Base-by-base conservation (phyloP, 35 echinoderm and acorn worm genomes). In the Nesometra sesokonis region DNA sequence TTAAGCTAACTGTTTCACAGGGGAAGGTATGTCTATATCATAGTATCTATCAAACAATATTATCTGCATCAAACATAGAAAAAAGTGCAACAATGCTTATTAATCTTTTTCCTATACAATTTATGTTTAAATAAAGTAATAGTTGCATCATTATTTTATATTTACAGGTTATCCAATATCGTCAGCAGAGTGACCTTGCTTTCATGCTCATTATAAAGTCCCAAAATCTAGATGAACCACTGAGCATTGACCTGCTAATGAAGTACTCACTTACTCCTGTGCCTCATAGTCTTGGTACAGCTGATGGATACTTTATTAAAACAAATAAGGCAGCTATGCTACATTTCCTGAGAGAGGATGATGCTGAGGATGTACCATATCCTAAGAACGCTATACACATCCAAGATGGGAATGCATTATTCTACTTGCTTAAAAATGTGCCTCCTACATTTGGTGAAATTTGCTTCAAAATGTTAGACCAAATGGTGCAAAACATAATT, bases 361-460 rank as follows among this genome's bases (percentile, higher is more conserved):
- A 29, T 15, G 7, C 33, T 37, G 77, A 88, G 13, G 11, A 78
- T n/a, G 82, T 85, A 21, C 46, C 31, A 1, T 85, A 85, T 31
- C 82, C 87, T 33, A 43, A 89, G 31, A 78, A 88, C 37, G 32
- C 91, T 21, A 23, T 93, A 11, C 80, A 43, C 80, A 84, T 92
- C 47, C 80, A 92, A 31, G 90, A 92, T 88, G 90, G 90, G 0
- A 89, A 93, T 89, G 91, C 91, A 82, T 40, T 93, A 36, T 93
- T 93, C 83, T 77, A 93, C 36, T 29, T 76, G 29, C 91, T 93
- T 29, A 67, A 23, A 15, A 52, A 80, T 34, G 3, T 88, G 2
- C 86, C 91, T 13, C 39, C 39, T 15, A 93, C 57, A 30, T 93
- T 93, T 77, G 82, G 78, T 57, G 82, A 82, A 47, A 89, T 93